phyloP scores from a whole-genome alignment of 2,113 vertebrate genomes.

The Alces alces region DNA sequence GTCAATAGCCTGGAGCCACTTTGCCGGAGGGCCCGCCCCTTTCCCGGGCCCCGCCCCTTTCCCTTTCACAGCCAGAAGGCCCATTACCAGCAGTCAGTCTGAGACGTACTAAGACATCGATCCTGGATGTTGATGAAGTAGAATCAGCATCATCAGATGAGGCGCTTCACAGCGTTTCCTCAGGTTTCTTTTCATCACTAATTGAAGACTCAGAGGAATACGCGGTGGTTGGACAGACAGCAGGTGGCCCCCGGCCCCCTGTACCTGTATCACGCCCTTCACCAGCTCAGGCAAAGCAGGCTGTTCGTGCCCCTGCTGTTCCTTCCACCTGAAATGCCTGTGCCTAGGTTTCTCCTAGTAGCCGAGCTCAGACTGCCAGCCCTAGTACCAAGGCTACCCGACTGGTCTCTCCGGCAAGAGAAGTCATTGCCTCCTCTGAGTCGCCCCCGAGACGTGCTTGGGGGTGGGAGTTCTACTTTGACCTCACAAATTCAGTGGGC shows the following conservation, averaged over 20 bases:
- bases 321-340: background rate
- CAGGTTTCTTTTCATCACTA: background rate
- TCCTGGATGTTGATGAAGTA: background rate
- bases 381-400: background rate
- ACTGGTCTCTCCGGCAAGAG: background rate
- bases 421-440: background rate
- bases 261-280: background rate
- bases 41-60: background rate
- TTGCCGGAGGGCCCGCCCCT: background rate
- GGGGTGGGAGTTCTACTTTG: background rate
- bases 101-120: background rate
- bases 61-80: background rate
- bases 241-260: background rate
- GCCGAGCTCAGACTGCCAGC: background rate
- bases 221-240: background rate
- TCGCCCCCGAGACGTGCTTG: background rate
- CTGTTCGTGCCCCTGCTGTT: background rate
- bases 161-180: rapidly evolving
- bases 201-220: background rate
- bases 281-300: background rate
- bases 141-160: background rate
- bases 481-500: background rate
- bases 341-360: background rate
- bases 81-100: background rate
- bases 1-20: background rate